These are phyloP conservation scores for Myotis pilosus DNA, from an alignment of 2,797 vertebrate species.

Conservation along the genomic window DNA sequence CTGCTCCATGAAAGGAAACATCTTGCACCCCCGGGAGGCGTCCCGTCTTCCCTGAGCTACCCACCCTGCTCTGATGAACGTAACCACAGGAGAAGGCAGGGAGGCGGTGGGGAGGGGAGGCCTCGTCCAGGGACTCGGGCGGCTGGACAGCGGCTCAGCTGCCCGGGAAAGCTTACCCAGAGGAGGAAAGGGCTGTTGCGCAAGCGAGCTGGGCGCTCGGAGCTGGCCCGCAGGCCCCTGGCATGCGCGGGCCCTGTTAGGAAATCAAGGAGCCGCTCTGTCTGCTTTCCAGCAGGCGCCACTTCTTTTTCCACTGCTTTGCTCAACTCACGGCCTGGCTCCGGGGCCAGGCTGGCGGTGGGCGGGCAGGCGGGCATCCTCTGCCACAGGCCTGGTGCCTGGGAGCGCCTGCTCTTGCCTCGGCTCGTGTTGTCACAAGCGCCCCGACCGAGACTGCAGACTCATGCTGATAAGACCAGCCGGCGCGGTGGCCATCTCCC, in stretches of 20 bases:
- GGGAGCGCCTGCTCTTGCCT: not conserved
- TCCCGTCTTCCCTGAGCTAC: not conserved
- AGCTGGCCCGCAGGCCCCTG: constrained; percentile 76
- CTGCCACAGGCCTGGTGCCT: constrained; percentile 31
- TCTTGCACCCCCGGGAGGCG: not conserved
- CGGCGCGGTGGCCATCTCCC: not conserved
- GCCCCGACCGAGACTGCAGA: not conserved
- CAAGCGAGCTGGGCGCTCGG: constrained; percentile 70
- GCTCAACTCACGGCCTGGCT: constrained; percentile 65
- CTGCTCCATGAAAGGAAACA: not conserved
- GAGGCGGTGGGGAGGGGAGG: not conserved
- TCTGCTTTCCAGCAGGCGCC: constrained; percentile 82
- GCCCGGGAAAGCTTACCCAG: constrained; percentile 56
- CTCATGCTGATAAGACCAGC: not conserved
- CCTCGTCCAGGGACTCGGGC: not conserved
- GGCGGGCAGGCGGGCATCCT: constrained; percentile 54
- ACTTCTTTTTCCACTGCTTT: constrained; percentile 75
- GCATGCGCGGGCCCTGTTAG: constrained; percentile 80
- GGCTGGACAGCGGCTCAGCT: not conserved
- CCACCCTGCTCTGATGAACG: not conserved
- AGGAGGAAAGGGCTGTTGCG: constrained; percentile 76
- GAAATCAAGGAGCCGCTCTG: constrained; percentile 84
- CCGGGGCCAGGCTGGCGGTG: constrained; percentile 41
- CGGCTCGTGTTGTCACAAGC: not conserved
- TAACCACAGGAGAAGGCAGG: not conserved